These are phyloP conservation scores for Sebastes baramenuke DNA, from an alignment of 2,797 vertebrate genomes.

Conservation along the genomic window DNA sequence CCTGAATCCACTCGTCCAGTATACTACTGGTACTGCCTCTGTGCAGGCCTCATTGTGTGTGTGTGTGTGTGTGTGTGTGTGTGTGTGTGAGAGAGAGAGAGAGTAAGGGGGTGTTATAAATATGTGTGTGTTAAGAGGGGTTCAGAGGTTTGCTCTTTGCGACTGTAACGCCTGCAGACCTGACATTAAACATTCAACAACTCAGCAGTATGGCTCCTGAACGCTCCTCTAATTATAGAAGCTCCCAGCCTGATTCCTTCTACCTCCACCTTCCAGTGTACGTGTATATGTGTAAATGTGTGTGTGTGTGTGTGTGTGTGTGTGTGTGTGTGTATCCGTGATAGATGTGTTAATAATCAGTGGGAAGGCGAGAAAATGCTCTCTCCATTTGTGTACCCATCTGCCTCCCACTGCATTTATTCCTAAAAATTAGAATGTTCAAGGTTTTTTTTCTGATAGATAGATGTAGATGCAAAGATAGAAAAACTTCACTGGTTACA, in stretches of 20 bases:
- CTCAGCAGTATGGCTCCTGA: constrained; percentile 63
- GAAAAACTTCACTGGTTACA: background rate
- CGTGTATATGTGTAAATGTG: background rate
- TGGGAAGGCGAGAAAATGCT: background rate
- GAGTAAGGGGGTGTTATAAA: background rate
- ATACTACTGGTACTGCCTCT: constrained; percentile 12
- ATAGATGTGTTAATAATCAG: background rate
- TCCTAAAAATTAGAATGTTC: background rate
- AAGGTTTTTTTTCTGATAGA: too few species aligned
- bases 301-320: background rate
- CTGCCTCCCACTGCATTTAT: constrained; percentile 24
- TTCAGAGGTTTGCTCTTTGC: constrained; percentile 52
- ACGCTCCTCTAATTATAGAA: constrained; percentile 75
- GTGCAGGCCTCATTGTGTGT: background rate
- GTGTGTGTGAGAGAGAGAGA: background rate
- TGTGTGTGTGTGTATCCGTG: background rate
- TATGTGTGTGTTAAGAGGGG: constrained; percentile 23
- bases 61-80: background rate
- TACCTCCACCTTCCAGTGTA: constrained; percentile 44
- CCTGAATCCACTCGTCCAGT: background rate
- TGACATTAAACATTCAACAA: constrained; percentile 79
- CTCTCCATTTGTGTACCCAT: background rate
- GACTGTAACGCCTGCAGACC: constrained; percentile 40
- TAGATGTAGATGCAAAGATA: background rate
- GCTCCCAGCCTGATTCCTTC: constrained; percentile 43